Evolutionary conservation across 1,140 invertebrate species (phyloP), one percentile per base, ranked within the genome.

Genomic region (Drosophila ananassae): DNA sequence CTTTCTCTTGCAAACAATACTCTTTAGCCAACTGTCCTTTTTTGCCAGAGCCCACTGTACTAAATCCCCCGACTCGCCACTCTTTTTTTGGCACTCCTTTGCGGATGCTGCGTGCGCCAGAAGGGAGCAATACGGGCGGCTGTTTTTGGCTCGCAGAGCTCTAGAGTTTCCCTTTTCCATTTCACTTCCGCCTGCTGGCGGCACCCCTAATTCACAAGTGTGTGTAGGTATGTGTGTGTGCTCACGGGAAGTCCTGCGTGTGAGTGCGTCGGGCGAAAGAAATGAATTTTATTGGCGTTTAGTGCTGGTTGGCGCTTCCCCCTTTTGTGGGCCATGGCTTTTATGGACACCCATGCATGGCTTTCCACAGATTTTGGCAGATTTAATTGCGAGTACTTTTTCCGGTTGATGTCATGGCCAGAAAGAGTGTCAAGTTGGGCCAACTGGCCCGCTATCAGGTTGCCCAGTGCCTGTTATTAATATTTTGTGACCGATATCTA

Each of bases 141-240:
- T 57, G 6, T 17, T 17, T 17, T 17, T 17, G 17, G 17, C 17
- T 17, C 17, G 17, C 17, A 17, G 17, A 17, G 17, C 17, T 17
- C 63, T 63, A 66, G 63, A 57, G 54, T 59, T 75, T 73, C 76
- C 76, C 79, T 84, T 84, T 84, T 80, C 71, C 78, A 79, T 79
- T 84, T 80, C 77, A 44, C 68, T 73, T 79, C 76, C 73, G 73
- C 64, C 46, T 7, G 17, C 17, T 17, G 17, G 17, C 17, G 17
- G 73, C 73, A 76, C 57, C 63, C 77, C 56, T 74, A 68, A 79
- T 53, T 58, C 5, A 6, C 5, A 28, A 28, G 25, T 28, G 25
- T 56, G 17, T 32, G 30, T 56, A 28, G 46, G 22, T 73, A 37
- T 58, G 52, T 66, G 52, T 50, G 67, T 57, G 57, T 32, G 25